Evolutionary conservation across 2,888 invertebrate genomes (phyloP).

Genomic region (Volucella zonaria): DNA sequence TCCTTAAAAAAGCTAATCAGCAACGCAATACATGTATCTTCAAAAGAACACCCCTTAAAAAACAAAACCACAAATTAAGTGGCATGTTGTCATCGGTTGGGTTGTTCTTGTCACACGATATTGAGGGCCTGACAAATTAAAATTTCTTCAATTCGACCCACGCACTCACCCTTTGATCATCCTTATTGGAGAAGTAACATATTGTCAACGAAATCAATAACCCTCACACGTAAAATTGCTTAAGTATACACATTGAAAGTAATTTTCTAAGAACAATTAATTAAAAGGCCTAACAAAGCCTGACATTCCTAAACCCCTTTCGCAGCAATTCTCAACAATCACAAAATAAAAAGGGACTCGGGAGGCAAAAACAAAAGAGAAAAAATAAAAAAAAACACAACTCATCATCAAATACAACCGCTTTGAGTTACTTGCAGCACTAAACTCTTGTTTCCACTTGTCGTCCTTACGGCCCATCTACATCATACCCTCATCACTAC

Average conservation of each 20-base stretch:
- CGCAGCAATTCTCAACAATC: constrained; percentile 25
- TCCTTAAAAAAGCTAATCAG: constrained; percentile 66
- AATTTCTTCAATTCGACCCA: not conserved
- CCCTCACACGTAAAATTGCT: constrained; percentile 62
- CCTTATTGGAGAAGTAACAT: constrained; percentile 49
- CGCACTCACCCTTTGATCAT: not conserved
- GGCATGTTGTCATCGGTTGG: constrained; percentile 53
- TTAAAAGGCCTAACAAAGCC: constrained; percentile 64
- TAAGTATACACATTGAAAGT: constrained; percentile 43
- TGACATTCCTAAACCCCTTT: not conserved
- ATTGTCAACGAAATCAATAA: constrained; percentile 62
- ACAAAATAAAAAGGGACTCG: constrained; percentile 30
- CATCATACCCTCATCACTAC: constrained; percentile 11
- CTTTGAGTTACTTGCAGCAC: constrained; percentile 25
- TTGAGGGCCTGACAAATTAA: not conserved
- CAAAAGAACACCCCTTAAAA: constrained; percentile 48
- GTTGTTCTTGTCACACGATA: constrained; percentile 38
- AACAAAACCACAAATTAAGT: constrained; percentile 65
- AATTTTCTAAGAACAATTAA: constrained; percentile 70
- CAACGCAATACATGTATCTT: constrained; percentile 57
- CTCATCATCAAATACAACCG: constrained; percentile 55
- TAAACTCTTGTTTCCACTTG: constrained; percentile 3
- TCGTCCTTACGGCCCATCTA: constrained; percentile 32
- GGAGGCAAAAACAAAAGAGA: not conserved
- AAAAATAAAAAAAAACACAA: constrained; percentile 16